phyloP scores from a whole-genome alignment of 2,888 invertebrate genomes.

The Steromphala cineraria region DNA sequence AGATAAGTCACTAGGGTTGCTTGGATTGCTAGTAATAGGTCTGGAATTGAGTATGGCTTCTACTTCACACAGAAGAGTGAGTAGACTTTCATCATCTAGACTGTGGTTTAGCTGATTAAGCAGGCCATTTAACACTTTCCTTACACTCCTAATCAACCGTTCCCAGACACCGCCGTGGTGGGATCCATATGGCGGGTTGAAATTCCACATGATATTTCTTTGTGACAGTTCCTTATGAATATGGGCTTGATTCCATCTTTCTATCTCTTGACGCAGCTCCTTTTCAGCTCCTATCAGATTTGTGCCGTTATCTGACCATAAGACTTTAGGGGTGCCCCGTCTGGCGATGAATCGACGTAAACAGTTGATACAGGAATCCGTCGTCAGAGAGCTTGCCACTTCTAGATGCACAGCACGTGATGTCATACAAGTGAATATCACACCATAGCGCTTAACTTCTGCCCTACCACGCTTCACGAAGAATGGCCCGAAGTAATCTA shows the following conservation, averaged over 20 bases:
- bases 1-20: background rate
- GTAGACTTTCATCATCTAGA: background rate
- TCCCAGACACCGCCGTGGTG: background rate
- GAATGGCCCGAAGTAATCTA: constrained; percentile 30
- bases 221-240: background rate
- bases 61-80: background rate
- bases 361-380: background rate
- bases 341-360: background rate
- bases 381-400: background rate
- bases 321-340: background rate
- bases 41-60: background rate
- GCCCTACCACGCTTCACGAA: no score
- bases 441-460: constrained; percentile 38
- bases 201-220: background rate
- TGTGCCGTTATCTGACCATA: constrained; percentile 1
- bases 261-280: background rate
- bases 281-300: background rate
- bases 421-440: constrained; percentile 34
- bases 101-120: no score
- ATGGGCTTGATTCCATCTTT: background rate
- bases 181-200: background rate
- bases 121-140: background rate
- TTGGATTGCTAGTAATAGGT: background rate
- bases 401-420: background rate
- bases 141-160: background rate